These are phyloP conservation scores for Eulemur mongoz DNA, from an alignment of 2,797 vertebrate species.

Conservation along the genomic window DNA sequence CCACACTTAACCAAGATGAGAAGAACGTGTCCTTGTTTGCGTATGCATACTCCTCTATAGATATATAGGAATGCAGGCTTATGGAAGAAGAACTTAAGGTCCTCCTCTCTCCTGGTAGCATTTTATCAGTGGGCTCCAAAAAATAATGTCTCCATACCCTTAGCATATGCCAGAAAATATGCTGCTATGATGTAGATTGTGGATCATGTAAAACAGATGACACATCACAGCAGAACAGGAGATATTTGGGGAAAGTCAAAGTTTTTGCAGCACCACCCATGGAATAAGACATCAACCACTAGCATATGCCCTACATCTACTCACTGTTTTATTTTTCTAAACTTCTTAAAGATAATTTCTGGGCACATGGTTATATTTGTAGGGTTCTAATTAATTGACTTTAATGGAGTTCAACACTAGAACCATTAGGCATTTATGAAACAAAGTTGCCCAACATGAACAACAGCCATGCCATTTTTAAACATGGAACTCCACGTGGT, in stretches of 20 bases:
- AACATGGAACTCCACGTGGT: conserved; percentile 73
- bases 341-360: not conserved
- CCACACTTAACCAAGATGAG: not conserved
- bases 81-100: not conserved
- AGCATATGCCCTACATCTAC: not conserved
- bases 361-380: not conserved
- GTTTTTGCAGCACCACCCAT: not conserved
- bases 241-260: not conserved
- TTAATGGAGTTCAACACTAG: conserved; percentile 65
- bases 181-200: not conserved
- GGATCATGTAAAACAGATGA: not conserved
- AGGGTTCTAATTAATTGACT: conserved; percentile 71
- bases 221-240: not conserved
- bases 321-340: not conserved
- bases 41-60: not conserved
- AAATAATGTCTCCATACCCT: not conserved
- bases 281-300: not conserved
- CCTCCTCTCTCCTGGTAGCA: not conserved
- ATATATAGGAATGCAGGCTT: not conserved
- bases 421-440: conserved; percentile 77
- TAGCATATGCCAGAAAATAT: not conserved
- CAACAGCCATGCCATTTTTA: conserved; percentile 68
- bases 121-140: not conserved
- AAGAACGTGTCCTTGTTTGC: not conserved
- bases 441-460: conserved; percentile 72